phyloP scores from a whole-genome alignment of 1,140 invertebrate genomes.

The Panagrolaimus sp. region DNA sequence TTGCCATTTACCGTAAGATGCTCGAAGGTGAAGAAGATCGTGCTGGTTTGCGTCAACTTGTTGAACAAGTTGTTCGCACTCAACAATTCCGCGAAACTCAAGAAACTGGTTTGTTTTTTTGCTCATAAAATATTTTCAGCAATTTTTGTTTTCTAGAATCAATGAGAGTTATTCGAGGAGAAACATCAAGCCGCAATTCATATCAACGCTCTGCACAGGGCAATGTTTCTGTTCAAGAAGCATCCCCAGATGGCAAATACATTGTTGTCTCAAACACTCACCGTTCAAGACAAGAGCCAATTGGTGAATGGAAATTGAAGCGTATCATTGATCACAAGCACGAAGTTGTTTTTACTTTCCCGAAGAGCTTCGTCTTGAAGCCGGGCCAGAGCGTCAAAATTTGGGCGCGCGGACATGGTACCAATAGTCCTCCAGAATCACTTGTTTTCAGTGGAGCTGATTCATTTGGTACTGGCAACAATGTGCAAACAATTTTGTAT shows the following conservation, averaged over 20 bases:
- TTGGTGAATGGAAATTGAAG: constrained; percentile 59
- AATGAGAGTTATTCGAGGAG: constrained; percentile 61
- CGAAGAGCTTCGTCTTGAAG: constrained; percentile 51
- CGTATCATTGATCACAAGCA: constrained; percentile 54
- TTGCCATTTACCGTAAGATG: constrained; percentile 60
- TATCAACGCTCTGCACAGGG: constrained; percentile 64
- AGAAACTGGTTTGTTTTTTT: constrained; percentile 45
- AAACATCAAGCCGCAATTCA: constrained; percentile 63
- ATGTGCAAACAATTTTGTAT: constrained; percentile 58
- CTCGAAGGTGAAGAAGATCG: constrained; percentile 59
- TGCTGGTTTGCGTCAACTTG: constrained; percentile 55
- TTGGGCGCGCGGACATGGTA: constrained; percentile 54
- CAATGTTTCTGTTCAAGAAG: constrained; percentile 49
- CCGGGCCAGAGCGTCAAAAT: constrained; percentile 57
- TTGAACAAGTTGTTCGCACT: constrained; percentile 52
- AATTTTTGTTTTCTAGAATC: constrained; percentile 43
- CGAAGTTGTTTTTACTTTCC: constrained; percentile 58
- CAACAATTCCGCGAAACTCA: constrained; percentile 49
- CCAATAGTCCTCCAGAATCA: constrained; percentile 51
- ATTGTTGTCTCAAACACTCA: constrained; percentile 58
- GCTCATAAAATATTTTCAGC: constrained; percentile 10
- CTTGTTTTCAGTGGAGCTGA: constrained; percentile 58
- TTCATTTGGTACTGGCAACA: constrained; percentile 53
- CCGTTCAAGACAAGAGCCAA: constrained; percentile 51
- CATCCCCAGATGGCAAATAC: not conserved